Base-by-base conservation (phyloP, 2,888 invertebrate genomes). In the Eristalis arbustorum region DNA sequence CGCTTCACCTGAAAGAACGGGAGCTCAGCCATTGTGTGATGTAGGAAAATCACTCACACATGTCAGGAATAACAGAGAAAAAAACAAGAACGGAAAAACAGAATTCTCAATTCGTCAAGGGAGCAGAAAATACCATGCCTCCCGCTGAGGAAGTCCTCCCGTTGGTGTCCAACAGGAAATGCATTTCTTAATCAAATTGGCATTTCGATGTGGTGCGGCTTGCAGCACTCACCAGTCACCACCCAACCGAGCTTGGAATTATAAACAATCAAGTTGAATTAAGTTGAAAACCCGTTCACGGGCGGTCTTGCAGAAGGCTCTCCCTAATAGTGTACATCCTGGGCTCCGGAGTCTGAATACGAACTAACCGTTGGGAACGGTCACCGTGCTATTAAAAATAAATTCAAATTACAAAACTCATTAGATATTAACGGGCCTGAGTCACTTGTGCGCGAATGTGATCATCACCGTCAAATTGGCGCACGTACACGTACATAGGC, bases 371-470 rank as follows among this genome's bases (percentile, higher is more conserved):
- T 82, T 87, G 69, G 74, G 57, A 87, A 83, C 87, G 87, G 87
- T 78, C 83, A 83, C 71, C 61, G 78, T 83, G 83, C 83, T 78
- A 87, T 87, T 87, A 87, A 87, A 83, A 87, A 75, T 87, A 83
- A 87, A 87, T 87, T 87, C 72, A 87, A 87, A 87, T 87, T 87
- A 83, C 87, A 79, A 87, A 87, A 87, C 87, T 87, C 87, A 87
- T 87, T 87, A 87, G 78, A 83, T 79, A 87, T 87, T 87, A 87
- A 87, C 87, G 87, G 87, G 79, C 81, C 49, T 72, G 75, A 87
- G 87, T 87, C 83, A 87, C 83, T 87, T 83, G 87, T 87, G 85
- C 77, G 85, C 85, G 82, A 85, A 85, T 85, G 85, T 82, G 85
- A 85, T 85, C 85, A 85, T 81, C 81, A 64, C 85, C 81, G 66